A percentile compares a stretch with the other conserved stretches of the same genome.
These are phyloP conservation scores for Achroia grisella DNA, from an alignment of 1,140 invertebrate species.

Conservation along the genomic window DNA sequence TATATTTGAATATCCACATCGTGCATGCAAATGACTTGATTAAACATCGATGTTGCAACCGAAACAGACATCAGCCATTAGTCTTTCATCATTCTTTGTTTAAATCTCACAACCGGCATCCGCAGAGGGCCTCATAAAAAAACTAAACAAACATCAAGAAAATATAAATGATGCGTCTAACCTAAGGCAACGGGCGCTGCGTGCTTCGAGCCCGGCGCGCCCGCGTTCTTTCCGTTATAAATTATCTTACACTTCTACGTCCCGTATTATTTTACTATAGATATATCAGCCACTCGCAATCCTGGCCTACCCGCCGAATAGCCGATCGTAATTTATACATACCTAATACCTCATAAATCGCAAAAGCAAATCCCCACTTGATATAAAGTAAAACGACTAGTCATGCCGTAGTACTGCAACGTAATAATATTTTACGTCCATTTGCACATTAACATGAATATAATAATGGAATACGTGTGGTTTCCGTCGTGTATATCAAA, in stretches of 20 bases:
- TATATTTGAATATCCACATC: constrained; percentile 41
- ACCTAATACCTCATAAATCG: constrained; percentile 34
- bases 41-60: constrained; percentile 51
- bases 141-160: constrained; percentile 66
- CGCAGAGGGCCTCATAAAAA: constrained; percentile 50
- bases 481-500: constrained; percentile 8
- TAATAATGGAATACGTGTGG: too few relatives aligned
- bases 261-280: constrained; percentile 58
- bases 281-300: constrained; percentile 59
- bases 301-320: constrained; percentile 41
- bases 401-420: constrained; percentile 16
- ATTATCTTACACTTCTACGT: constrained; percentile 60
- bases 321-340: constrained; percentile 53
- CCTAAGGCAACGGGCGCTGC: constrained; percentile 51
- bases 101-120: constrained; percentile 51
- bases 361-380: constrained; percentile 29
- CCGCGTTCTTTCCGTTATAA: constrained; percentile 59
- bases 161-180: constrained; percentile 70
- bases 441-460: neutral
- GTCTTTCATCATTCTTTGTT: constrained; percentile 66
- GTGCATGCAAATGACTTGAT: constrained; percentile 56
- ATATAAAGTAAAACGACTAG: constrained; percentile 26
- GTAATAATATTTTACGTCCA: constrained; percentile 9
- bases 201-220: constrained; percentile 41
- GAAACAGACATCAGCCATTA: constrained; percentile 53